These are phyloP conservation scores for Himalopsyche tibetana DNA, from an alignment of 2,888 invertebrate genomes.

Conservation along the genomic window DNA sequence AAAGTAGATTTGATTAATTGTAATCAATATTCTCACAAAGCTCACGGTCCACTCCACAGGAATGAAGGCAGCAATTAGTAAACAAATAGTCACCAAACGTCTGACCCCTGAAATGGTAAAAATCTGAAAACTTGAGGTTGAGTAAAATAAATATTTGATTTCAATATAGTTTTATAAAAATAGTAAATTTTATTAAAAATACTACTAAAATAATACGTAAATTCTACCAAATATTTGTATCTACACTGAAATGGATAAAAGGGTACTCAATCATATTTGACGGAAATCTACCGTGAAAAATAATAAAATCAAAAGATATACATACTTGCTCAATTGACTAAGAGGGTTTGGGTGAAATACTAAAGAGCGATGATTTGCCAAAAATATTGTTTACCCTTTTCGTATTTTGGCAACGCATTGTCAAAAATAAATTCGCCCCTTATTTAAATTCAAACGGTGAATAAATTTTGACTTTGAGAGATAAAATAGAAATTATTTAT, in stretches of 20 bases:
- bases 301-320: not conserved
- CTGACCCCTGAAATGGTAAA: too few species aligned
- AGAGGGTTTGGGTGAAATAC: not conserved
- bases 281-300: conserved; percentile 8
- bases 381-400: conserved; percentile 38
- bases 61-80: too few species aligned
- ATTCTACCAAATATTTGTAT: not conserved
- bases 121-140: too few species aligned
- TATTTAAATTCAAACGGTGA: not conserved
- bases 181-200: too few species aligned
- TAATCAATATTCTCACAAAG: too few species aligned
- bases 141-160: too few species aligned
- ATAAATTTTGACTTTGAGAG: not conserved
- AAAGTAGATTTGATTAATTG: too few species aligned
- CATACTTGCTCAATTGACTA: not conserved
- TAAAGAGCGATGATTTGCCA: conserved; percentile 40
- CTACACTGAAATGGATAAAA: not conserved
- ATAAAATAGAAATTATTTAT: not conserved
- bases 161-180: too few species aligned
- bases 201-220: too few species aligned
- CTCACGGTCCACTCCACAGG: too few species aligned
- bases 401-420: conserved; percentile 18
- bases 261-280: conserved; percentile 35
- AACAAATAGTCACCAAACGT: too few species aligned
- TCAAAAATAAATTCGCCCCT: not conserved